Base-by-base conservation (phyloP, 2,888 invertebrate species). In the Eupsilia transversa region DNA sequence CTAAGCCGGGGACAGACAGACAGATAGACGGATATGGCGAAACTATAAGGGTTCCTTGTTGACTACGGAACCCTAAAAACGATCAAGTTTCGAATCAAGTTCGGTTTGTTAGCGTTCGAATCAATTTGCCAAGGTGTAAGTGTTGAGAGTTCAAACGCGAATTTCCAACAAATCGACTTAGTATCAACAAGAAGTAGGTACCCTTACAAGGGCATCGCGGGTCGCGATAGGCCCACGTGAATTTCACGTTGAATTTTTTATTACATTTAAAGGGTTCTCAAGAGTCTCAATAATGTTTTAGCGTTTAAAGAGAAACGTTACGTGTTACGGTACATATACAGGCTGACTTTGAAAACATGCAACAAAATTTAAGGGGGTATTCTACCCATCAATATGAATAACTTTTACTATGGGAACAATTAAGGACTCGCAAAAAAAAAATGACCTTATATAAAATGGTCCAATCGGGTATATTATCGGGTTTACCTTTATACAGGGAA, bases 21-120 rank as follows among this genome's bases (percentile, higher is more conserved):
- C n/a, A n/a, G n/a, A n/a, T n/a, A n/a, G n/a, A n/a, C n/a, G n/a
- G n/a, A n/a, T n/a, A n/a, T n/a, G n/a, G n/a, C n/a, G n/a, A n/a
- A n/a, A n/a, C n/a, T n/a, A n/a, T n/a, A n/a, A n/a, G n/a, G n/a
- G n/a, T n/a, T n/a, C n/a, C n/a, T n/a, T n/a, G n/a, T n/a, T n/a
- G n/a, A n/a, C n/a, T n/a, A n/a, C n/a, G n/a, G n/a, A n/a, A n/a
- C n/a, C n/a, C n/a, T n/a, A n/a, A n/a, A 54, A 64, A 30, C n/a
- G 35, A 52, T 64, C 38, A 27, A 57, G 49, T 57, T 70, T 49
- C 20, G n/a, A 64, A 52, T 71, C 61, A 64, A 71, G 57, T 79
- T 43, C 30, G 38, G 33, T 54, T 79, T 77, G 64, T 64, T 60
- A 59, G 33, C 52, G 60, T 33, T 60, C 20, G 43, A 77, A 79